Base-by-base conservation (phyloP, 2,888 invertebrate species). In the Plutella xylostella region DNA sequence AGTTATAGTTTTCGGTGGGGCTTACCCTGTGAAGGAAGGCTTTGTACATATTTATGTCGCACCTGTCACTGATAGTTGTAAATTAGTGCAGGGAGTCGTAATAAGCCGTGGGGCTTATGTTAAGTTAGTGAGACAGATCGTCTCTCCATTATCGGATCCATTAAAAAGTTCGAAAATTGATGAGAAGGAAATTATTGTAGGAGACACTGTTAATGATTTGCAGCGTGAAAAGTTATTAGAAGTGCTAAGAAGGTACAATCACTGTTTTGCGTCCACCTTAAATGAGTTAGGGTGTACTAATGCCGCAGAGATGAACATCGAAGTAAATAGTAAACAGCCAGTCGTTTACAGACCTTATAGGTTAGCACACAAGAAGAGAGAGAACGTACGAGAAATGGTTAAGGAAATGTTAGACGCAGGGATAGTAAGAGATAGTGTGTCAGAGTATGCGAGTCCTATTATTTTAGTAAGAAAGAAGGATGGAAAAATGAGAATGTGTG, bases 391-490 rank as follows among this genome's bases (percentile, higher is more conserved):
- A 9, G 43, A 35, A 2, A 43, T 22, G 12, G 17, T 43, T 17
- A 17, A 34, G 9, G 43, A 43, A 11, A n/a, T 43, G 6, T 15
- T 43, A n/a, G 12, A 22, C 5, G 35, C 34, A 17, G 28, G 30
- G 11, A 43, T 43, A 14, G 17, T 43, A 17, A 14, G 25, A 15
- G 43, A 43, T 17, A 35, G 33, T 18, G 6, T 4, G 9, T 43
- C 43, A 11, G 17, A 37, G 15, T 43, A 35, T 17, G 21, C 43
- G 5, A 43, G 35, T 22, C 43, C 43, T 14, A 34, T 42, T 12
- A 5, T 42, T 3, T 7, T 42, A 3, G 42, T 43, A 3, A n/a
- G 18, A 2, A 43, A 35, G 17, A 43, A 43, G 4, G 25, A 14
- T 12, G 35, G 35, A 12, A 21, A 42, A 2, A 4, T 9, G 12